Base-by-base conservation (phyloP, 2,113 vertebrate genomes). In the Vidua chalybeata region DNA sequence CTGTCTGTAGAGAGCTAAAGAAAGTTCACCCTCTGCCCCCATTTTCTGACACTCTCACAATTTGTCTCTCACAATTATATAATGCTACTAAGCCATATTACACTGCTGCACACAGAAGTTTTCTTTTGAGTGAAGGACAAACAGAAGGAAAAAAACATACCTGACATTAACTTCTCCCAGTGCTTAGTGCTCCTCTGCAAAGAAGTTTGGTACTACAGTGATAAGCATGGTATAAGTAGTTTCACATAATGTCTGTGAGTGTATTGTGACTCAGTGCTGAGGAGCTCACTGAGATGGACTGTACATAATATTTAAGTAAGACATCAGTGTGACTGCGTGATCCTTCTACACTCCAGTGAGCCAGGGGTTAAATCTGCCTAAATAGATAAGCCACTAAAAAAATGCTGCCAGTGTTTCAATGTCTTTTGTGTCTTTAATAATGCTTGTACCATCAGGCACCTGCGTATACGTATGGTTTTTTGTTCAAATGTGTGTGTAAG, bases 1-100 rank as follows among this genome's bases (percentile, higher is more conserved):
- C 7, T 27, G 20, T 66, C 41, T 80, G 22, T 31, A 13, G 41
- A 73, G 28, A 83, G 13, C 27, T 74, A 59, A 67, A 63, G 28
- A 41, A 84, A 71, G 1, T 30, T 17, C 39, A 4, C 0, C 5
- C 6, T 21, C 6, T 51, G 5, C 7, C 24, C 11, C 3, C 5
- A 4, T 58, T 58, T 18, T 52, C 43, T 58, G 13, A 26, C 10
- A 23, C 4, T 35, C 35, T 35, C 35, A 35, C 35, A 35, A 35
- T 35, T 35, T 12, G 4, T 86, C 62, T 91, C 35, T 90, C 18
- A 55, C 24, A 41, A 64, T 89, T 87, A 22, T 39, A 15, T 45
- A 55, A 55, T 31, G 9, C 10, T 63, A 22, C 17, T 71, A 56
- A 68, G 56, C n/a, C 7, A 13, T 39, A 58, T 33, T 59, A 63